Evolutionary conservation across 64 coral and sea anemone genomes (phyloP).

Genomic region (Montipora cactus): DNA sequence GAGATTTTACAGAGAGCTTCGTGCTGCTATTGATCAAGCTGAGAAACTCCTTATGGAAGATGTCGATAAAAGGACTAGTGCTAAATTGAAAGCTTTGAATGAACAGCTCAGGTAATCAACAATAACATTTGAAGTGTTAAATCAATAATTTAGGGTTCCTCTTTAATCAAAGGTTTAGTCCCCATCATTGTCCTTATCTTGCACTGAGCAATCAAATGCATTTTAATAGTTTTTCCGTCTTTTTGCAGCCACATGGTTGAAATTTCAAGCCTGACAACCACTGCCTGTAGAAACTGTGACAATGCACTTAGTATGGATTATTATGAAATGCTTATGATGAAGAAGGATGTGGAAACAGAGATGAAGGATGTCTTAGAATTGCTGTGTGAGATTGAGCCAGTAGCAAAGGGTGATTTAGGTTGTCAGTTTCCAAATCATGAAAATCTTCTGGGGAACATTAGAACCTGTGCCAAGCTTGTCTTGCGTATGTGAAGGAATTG

Average conservation of each 20-base stretch:
- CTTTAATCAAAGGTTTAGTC: too few relatives aligned
- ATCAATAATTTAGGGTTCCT: too few relatives aligned
- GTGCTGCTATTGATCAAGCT: constrained; percentile 86
- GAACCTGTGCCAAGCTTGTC: constrained; percentile 96
- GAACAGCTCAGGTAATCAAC: constrained; percentile 89
- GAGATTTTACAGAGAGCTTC: constrained; percentile 90
- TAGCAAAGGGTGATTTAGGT: constrained; percentile 64
- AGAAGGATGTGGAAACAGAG: constrained; percentile 94
- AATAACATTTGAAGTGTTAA: background rate
- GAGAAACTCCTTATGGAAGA: constrained; percentile 90
- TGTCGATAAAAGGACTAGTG: constrained; percentile 81
- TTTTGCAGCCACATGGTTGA: constrained; percentile 92
- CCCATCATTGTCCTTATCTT: background rate
- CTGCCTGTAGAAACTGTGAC: constrained; percentile 86
- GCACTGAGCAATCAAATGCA: background rate
- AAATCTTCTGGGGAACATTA: constrained; percentile 71
- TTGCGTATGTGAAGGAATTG: constrained; percentile 50
- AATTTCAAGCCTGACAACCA: constrained; percentile 88
- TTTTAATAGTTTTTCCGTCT: background rate
- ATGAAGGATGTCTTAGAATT: constrained; percentile 74
- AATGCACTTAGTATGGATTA: constrained; percentile 89
- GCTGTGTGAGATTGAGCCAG: constrained; percentile 75
- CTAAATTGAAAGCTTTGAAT: constrained; percentile 83
- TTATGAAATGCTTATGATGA: constrained; percentile 88
- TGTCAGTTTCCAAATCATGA: constrained; percentile 99